These are phyloP conservation scores for Cottus gobio DNA, from an alignment of 2,113 vertebrate genomes.

Conservation along the genomic window DNA sequence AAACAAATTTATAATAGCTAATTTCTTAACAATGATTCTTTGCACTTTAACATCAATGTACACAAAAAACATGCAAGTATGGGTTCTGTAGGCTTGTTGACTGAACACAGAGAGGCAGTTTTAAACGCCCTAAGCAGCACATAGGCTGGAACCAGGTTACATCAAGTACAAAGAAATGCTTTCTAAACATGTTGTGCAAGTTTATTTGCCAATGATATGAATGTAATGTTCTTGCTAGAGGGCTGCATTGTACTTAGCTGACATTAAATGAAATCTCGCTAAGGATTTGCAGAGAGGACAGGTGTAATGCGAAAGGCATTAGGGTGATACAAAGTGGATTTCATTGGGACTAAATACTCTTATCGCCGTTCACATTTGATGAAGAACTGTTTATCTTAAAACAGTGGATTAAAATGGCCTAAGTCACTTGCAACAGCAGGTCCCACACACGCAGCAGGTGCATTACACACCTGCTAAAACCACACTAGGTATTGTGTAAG, in stretches of 20 bases:
- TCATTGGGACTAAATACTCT: not conserved
- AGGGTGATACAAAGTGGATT: not conserved
- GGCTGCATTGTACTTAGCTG: conserved; percentile 31
- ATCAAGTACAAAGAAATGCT: not conserved
- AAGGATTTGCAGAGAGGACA: not conserved
- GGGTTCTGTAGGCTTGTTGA: conserved; percentile 40
- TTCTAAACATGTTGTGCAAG: conserved; percentile 52
- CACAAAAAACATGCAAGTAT: conserved; percentile 27
- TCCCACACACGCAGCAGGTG: conserved; percentile 68
- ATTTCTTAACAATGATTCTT: not conserved
- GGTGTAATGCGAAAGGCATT: not conserved
- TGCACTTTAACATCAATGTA: not conserved
- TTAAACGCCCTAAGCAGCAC: conserved; percentile 59
- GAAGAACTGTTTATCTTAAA: conserved; percentile 47
- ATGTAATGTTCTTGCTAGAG: conserved; percentile 30
- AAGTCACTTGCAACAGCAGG: conserved; percentile 37
- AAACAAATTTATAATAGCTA: not conserved
- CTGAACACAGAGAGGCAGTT: conserved; percentile 63
- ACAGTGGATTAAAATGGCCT: conserved; percentile 34
- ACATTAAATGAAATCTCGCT: conserved; percentile 4
- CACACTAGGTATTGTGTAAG: conserved; percentile 48
- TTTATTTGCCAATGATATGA: conserved; percentile 37
- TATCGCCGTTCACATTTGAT: not conserved
- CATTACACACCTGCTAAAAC: conserved; percentile 70
- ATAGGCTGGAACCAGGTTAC: conserved; percentile 28